Base-by-base conservation (phyloP, 2,797 vertebrate species). In the Clamator glandarius region DNA sequence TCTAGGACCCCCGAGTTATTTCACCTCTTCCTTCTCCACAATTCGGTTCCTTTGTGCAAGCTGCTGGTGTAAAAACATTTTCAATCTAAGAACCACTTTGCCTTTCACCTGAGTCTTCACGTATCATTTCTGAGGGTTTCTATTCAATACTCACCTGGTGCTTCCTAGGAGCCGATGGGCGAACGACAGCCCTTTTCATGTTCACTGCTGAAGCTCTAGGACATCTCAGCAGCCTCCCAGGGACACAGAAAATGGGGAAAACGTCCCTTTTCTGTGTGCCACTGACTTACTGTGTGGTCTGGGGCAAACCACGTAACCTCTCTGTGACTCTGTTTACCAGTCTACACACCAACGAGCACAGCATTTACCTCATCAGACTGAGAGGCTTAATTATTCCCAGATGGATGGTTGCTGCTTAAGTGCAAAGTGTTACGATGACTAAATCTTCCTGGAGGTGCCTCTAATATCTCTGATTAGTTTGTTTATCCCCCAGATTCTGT, bases 391-490 rank as follows among this genome's bases (percentile, higher is more conserved):
- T 94, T 91, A 93, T 85, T 85, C 84, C 84, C 88, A 96, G 84
- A 94, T 44, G 5, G 95, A 96, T 90, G 94, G 88, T 85, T 93
- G 94, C 90, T 89, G 81, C 93, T 52, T 80, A 85, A 94, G 59
- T 21, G 9, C 33, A 62, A 92, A 92, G 84, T 33, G 85, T 62
- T 79, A 35, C 2, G 23, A 88, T 92, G 91, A 97, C 92, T 97
- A 87, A 96, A 92, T 80, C 94, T 96, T 95, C 91, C 77, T 84
- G 84, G 96, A 96, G 93, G 90, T 96, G 92, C 94, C 96, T 87
- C 33, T 48, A 55, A 33, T 50, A 57, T 57, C 92, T 96, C 96
- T 78, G 79, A 88, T 95, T 79, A 75, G 15, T 91, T 96, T 95
- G 90, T 96, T 96, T 95, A 87, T 93, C 84, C 85, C 88, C 76